Evolutionary conservation across 30 jellyfish, hydroid and myxozoan species (phyloP), one percentile per base, ranked within the genome.

Genomic region (Aurelia sp.): DNA sequence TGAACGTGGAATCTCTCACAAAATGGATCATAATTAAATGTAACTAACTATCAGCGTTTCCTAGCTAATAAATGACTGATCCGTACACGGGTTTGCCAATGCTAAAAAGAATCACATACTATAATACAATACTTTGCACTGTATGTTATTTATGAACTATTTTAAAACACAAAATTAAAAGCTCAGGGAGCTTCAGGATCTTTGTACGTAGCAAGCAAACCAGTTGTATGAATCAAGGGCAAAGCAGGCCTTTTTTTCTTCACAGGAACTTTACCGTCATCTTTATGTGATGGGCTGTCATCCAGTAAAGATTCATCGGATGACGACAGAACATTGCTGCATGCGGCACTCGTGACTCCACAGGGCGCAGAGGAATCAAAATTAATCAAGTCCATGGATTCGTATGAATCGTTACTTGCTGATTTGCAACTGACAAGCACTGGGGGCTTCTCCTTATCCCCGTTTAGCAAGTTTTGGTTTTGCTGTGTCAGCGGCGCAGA

Each of bases 171-270:
- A 44, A 44, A 44, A 44, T 44, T 13, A 7, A 7, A 44, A 16
- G 55, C 55, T 44, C 15, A 44, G 55, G 55, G 55, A 44, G 55
- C 55, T 12, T 64, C 89, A 17, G 71, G 40, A 62, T 63, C 37
- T 65, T 78, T 78, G 50, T 62, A 78, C 0, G 89, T 78, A n/a
- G 89, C 79, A 27, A 78, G 71, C 22, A 84, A 51, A 62, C 87
- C 84, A 35, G 81, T 71, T 17, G 93, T 84, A 22, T 84, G 87
- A 22, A 84, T 72, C 22, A 71, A 59, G 31, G 93, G 93, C 76
- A 84, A 59, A 8, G 87, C 93, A 4, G 93, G 93, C 15, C 93
- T 67, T 60, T 84, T 84, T 41, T 71, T 84, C 87, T 76, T 84
- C 70, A 51, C 23, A 23, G 58, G 67, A 1, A 84, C 57, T 61